Conservation (phyloP, 2,113 vertebrate genomes). For the Corythaixoides concolor region DNA sequence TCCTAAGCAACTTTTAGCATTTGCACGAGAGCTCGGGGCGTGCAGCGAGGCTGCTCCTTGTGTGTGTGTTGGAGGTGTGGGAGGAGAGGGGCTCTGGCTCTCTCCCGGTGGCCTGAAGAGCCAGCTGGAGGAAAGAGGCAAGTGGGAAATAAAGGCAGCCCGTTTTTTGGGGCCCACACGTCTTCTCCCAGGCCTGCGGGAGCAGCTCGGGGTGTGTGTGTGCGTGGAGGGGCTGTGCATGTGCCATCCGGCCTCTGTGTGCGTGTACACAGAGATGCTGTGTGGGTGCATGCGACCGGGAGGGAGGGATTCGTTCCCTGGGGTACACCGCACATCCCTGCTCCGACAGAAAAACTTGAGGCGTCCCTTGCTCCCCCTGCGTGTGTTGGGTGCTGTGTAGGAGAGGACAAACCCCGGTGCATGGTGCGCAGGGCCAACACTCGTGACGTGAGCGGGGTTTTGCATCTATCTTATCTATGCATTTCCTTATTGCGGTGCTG, state of each 20-base stretch:
- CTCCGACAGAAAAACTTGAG: background rate
- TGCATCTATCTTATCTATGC: background rate
- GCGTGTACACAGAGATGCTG: background rate
- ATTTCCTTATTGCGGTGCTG: background rate
- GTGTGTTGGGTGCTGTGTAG: background rate
- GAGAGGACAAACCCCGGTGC: background rate
- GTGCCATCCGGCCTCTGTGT: accelerated
- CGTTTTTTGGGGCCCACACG: background rate
- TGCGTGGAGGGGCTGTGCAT: background rate
- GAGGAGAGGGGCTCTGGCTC: slow-evolving; percentile 25
- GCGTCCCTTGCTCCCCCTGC: background rate
- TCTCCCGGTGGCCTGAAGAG: slow-evolving; percentile 22
- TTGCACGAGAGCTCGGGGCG: background rate
- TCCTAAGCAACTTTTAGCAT: slow-evolving; percentile 42
- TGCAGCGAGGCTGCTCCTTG: background rate
- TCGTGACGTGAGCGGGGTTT: background rate
- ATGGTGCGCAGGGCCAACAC: background rate
- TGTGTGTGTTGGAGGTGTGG: background rate
- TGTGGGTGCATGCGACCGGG: background rate
- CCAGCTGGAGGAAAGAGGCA: slow-evolving; percentile 40
- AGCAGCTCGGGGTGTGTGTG: background rate
- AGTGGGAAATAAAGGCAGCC: background rate
- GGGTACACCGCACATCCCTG: background rate
- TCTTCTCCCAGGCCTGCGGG: background rate
- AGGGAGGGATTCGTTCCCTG: background rate